Conservation (phyloP, 2,113 vertebrate species). For the Chloropsis hardwickii region DNA sequence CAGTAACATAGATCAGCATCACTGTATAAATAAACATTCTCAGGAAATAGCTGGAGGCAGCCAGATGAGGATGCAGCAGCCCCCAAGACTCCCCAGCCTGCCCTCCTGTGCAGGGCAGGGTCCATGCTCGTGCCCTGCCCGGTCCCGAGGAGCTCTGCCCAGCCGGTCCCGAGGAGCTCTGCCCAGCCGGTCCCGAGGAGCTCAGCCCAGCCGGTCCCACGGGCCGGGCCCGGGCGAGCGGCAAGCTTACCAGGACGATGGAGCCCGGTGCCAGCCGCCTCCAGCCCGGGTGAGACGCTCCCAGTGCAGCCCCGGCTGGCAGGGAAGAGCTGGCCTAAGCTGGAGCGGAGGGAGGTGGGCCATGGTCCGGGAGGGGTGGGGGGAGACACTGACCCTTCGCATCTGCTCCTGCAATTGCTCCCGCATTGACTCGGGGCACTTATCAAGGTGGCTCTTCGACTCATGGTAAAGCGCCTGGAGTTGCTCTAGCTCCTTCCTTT, state of each 20-base stretch:
- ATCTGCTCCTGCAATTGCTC: conserved; percentile 95
- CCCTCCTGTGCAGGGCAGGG: background rate
- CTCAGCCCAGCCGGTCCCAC: background rate
- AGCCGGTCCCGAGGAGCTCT: background rate
- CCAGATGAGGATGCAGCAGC: background rate
- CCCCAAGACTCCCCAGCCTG: background rate
- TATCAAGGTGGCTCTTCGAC: conserved; percentile 93
- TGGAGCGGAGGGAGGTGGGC: conserved; percentile 44
- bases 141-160: background rate
- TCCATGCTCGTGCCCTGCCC: background rate
- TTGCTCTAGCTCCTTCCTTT: conserved; percentile 88
- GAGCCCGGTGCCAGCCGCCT: conserved; percentile 25
- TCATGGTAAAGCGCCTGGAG: conserved; percentile 88
- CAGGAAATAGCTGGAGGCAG: background rate
- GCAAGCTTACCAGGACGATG: conserved; percentile 37
- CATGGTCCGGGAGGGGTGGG: conserved; percentile 51
- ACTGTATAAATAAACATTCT: background rate
- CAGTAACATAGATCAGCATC: background rate
- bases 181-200: background rate
- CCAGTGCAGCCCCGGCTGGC: background rate
- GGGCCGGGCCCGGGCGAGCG: background rate
- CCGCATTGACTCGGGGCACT: conserved; percentile 94
- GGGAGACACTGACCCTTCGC: conserved; percentile 90
- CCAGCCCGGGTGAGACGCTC: background rate
- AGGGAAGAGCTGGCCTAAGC: conserved; percentile 36